Evolutionary conservation across 64 coral and sea anemone species (phyloP).

Genomic region (Pocillopora damicornis): DNA sequence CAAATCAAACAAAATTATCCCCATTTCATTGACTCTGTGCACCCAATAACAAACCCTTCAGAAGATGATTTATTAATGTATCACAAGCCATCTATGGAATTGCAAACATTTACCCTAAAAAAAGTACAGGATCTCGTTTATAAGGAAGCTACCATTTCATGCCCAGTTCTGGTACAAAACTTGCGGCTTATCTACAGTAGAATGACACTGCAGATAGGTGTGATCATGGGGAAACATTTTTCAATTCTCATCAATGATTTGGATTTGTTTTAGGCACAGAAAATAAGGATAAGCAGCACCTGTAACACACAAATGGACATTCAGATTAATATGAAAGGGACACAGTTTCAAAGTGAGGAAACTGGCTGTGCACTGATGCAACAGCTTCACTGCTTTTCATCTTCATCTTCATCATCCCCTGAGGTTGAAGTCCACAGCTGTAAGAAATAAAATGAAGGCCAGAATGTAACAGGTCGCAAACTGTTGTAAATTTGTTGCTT

Average conservation of each 20-base stretch:
- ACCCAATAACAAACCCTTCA: not conserved
- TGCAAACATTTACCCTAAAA: not conserved
- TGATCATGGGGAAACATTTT: not conserved
- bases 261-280: not conserved
- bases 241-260: not conserved
- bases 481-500: no score
- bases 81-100: not conserved
- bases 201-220: not conserved
- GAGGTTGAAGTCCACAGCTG: constrained; percentile 25
- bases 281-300: not conserved
- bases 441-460: not conserved
- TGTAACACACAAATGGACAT: constrained; percentile 32
- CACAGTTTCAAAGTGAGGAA: not conserved
- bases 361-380: not conserved
- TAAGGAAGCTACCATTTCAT: not conserved
- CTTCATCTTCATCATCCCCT: not conserved
- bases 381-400: constrained; percentile 9
- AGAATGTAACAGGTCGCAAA: no score
- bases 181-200: not conserved
- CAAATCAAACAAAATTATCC: constrained; percentile 5
- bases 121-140: not conserved
- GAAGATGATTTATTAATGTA: not conserved
- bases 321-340: constrained; percentile 17
- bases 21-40: not conserved
- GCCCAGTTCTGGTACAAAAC: not conserved